Evolutionary conservation across 2,888 invertebrate species (phyloP), one percentile per base, ranked within the genome.

Genomic region (Formica aserva): DNA sequence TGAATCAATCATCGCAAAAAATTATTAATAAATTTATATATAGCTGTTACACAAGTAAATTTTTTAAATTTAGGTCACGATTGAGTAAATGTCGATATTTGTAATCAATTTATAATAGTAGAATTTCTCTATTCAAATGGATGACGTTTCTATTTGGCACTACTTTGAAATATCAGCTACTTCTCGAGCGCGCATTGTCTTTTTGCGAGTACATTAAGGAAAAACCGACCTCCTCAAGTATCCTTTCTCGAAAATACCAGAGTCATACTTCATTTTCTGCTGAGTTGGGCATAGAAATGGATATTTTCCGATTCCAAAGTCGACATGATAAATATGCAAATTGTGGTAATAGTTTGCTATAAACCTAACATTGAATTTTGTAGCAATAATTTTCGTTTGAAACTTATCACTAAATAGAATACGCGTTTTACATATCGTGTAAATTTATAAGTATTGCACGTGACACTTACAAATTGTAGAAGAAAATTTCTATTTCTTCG

Each of bases 201-300:
- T 80, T 80, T 80, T 80, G 74, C 74, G 41, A 22, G 57, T 78
- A 60, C 78, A 74, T 80, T 80, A 80, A 80, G 78, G 78, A 80
- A 80, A 80, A 80, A 80, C 78, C 78, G 75, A 78, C 45, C 75
- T 60, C 32, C 45, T 80, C 45, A 80, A 80, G 78, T 80, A 80
- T 80, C 78, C 45, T 80, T 75, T 26, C 5, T 26, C 60, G 60
- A 80, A 80, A 80, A 80, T 75, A 35, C 76, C 60, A 45, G 75
- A 80, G 78, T 80, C 78, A 80, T 80, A 80, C 60, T 80, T 80
- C 78, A 80, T 80, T 80, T 80, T 80, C 78, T 80, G 78, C 78
- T 80, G 78, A 80, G 78, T 75, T 60, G 78, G 78, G 78, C 78
- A 60, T 80, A 80, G 75, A 75, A 80, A 75, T 80, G 78, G 75